Evolutionary conservation across 2,797 vertebrate species (phyloP).

Genomic region (Clarias pachynema): DNA sequence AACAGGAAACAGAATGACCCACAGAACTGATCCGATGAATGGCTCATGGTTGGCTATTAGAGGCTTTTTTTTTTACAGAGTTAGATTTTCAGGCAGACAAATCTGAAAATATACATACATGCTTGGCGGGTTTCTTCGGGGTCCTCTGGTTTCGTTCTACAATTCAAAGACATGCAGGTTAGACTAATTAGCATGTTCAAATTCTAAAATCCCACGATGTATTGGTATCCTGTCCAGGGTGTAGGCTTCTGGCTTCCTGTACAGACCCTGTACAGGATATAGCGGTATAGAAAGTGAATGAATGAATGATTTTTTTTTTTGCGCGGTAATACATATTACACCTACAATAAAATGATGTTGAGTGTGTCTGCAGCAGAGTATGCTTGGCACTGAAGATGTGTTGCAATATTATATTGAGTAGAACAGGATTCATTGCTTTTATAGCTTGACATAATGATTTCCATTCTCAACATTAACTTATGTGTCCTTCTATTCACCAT

Average conservation of each 20-base stretch:
- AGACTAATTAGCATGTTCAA: too few species aligned
- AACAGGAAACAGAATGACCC: constrained; percentile 45
- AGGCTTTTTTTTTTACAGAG: neutral
- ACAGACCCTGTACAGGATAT: too few species aligned
- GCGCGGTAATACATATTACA: too few species aligned
- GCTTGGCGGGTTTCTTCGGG: too few species aligned
- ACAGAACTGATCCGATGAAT: neutral
- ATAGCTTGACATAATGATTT: neutral
- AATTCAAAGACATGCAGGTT: too few species aligned
- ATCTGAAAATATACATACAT: neutral
- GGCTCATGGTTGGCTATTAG: neutral
- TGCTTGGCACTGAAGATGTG: neutral
- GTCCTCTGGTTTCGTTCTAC: too few species aligned
- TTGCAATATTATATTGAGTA: neutral
- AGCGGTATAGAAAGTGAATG: too few species aligned
- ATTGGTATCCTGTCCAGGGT: too few species aligned
- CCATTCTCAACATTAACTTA: constrained; percentile 21
- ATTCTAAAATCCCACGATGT: too few species aligned
- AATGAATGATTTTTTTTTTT: neutral
- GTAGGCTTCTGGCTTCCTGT: too few species aligned
- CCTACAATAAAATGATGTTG: neutral
- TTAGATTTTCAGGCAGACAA: neutral
- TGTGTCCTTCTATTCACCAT: constrained; percentile 37
- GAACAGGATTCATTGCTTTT: constrained; percentile 14
- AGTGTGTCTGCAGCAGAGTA: neutral